phyloP scores from a whole-genome alignment of 2,888 invertebrate genomes.

The Auanema freiburgensis region DNA sequence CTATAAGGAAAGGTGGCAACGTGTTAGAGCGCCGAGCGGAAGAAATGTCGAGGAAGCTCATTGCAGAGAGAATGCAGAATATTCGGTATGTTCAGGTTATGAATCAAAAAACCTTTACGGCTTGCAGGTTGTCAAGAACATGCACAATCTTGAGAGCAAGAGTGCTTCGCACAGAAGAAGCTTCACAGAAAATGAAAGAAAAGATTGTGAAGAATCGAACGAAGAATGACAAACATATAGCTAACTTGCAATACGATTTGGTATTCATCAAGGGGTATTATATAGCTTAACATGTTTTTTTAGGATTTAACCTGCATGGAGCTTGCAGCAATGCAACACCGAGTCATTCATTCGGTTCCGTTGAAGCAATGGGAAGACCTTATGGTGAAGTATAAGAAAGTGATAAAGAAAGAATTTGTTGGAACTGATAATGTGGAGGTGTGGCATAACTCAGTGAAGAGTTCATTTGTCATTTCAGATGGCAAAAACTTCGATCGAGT shows the following conservation, averaged over 20 bases:
- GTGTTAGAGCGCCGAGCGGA: slow-evolving; percentile 58
- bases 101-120: neutral
- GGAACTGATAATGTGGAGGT: slow-evolving; percentile 19
- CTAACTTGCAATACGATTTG: slow-evolving; percentile 23
- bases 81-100: slow-evolving; percentile 18
- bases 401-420: slow-evolving; percentile 28
- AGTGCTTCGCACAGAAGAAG: slow-evolving; percentile 10
- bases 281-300: slow-evolving; percentile 5
- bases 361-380: slow-evolving; percentile 42
- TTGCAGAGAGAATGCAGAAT: slow-evolving; percentile 34
- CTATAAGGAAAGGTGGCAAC: slow-evolving; percentile 40
- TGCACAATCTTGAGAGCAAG: slow-evolving; percentile 14
- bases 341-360: slow-evolving; percentile 49
- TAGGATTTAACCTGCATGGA: slow-evolving; percentile 48
- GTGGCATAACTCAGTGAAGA: neutral
- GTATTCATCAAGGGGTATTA: neutral
- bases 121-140: slow-evolving; percentile 24
- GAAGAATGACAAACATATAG: slow-evolving; percentile 6
- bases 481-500: slow-evolving; percentile 1
- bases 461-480: slow-evolving; percentile 6
- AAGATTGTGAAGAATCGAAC: slow-evolving; percentile 1
- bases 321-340: slow-evolving; percentile 52
- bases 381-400: slow-evolving; percentile 36
- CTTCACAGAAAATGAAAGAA: slow-evolving; percentile 8
- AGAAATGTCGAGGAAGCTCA: slow-evolving; percentile 54